These are phyloP conservation scores for Macrochelys suwanniensis DNA, from an alignment of 2,797 vertebrate species.

Conservation along the genomic window DNA sequence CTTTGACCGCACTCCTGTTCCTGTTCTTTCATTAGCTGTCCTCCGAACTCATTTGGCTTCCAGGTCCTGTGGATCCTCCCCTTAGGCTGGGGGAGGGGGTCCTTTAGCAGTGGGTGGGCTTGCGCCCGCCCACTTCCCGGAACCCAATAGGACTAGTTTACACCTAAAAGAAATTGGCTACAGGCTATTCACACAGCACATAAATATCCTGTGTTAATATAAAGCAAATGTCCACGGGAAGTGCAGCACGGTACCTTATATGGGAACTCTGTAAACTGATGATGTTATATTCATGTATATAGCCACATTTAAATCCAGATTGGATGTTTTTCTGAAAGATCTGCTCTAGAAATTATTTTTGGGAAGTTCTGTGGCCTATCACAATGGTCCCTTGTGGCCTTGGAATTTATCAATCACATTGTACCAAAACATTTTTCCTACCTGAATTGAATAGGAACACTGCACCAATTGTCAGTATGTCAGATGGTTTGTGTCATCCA, in stretches of 20 bases:
- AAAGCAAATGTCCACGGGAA: neutral
- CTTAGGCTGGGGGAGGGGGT: too few species aligned
- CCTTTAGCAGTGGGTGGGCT: too few species aligned
- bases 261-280: rapidly evolving
- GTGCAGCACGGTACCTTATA: neutral
- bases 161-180: neutral
- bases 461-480: neutral
- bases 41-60: too few species aligned
- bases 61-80: too few species aligned
- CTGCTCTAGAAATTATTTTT: neutral
- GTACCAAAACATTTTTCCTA: neutral
- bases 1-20: too few species aligned
- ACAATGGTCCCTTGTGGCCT: neutral
- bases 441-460: neutral
- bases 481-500: neutral
- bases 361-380: neutral
- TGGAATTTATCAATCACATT: neutral
- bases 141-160: neutral
- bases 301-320: neutral
- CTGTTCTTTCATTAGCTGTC: too few species aligned
- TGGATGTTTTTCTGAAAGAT: neutral
- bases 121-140: too few species aligned
- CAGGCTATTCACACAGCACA: neutral
- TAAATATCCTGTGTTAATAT: neutral
- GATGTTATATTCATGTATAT: neutral